phyloP scores from a whole-genome alignment of 2,113 vertebrate species.

The Argyrosomus japonicus region DNA sequence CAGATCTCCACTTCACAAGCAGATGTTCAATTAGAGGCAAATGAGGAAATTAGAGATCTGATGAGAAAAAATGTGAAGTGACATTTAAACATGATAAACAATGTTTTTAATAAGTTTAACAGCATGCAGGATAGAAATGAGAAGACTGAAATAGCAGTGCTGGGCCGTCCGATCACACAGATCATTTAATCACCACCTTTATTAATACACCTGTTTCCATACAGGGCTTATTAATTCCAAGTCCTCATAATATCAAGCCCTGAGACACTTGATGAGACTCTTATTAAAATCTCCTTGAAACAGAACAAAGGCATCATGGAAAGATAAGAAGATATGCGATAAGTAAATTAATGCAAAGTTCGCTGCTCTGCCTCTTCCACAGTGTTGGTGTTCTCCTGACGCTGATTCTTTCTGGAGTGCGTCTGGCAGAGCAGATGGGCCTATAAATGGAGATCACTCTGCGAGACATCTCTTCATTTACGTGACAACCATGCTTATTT shows the following conservation, averaged over 20 bases:
- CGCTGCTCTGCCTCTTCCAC: conserved; percentile 45
- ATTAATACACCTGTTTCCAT: conserved; percentile 76
- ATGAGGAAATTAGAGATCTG: conserved; percentile 74
- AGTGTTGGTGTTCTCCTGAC: conserved; percentile 61
- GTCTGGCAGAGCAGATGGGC: conserved; percentile 78
- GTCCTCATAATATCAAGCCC: conserved; percentile 53
- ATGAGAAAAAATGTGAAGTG: conserved; percentile 71
- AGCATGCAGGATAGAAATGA: conserved; percentile 30
- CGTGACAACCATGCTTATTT: conserved; percentile 66
- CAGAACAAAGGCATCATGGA: conserved; percentile 41
- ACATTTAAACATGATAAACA: conserved; percentile 79
- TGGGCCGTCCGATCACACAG: conserved; percentile 34
- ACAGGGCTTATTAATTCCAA: conserved; percentile 53
- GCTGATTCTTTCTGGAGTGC: conserved; percentile 72
- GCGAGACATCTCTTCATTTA: conserved; percentile 78
- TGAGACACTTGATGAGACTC: conserved; percentile 55
- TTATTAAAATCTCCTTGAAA: conserved; percentile 66
- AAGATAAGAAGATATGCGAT: conserved; percentile 42
- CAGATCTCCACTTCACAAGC: conserved; percentile 73
- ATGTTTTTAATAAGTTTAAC: conserved; percentile 69
- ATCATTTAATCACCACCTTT: conserved; percentile 73
- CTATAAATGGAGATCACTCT: conserved; percentile 80
- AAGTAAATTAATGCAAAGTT: conserved; percentile 69
- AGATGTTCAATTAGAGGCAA: conserved; percentile 81
- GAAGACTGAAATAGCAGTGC: conserved; percentile 34